Conservation (phyloP, 2,888 invertebrate species). For the Noctua janthina region DNA sequence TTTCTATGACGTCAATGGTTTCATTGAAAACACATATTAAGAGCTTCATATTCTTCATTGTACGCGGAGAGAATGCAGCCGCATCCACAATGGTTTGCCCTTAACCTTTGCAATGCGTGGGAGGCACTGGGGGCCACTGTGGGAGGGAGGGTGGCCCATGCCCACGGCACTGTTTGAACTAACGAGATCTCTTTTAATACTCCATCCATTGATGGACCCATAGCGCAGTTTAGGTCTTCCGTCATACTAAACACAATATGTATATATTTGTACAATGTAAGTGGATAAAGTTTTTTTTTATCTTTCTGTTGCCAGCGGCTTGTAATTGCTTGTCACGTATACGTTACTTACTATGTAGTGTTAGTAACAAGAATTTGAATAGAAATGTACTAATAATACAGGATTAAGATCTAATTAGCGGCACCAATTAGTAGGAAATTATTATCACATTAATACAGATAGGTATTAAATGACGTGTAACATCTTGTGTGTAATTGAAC, state of each 20-base stretch:
- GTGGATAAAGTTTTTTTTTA: slow-evolving; percentile 16
- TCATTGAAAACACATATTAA: slow-evolving; percentile 65
- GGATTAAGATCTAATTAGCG: slow-evolving; percentile 42
- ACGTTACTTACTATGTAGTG: slow-evolving; percentile 5
- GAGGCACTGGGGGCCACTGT: slow-evolving; percentile 59
- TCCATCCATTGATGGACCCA: slow-evolving; percentile 78
- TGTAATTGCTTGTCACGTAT: slow-evolving; percentile 12
- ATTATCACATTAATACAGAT: slow-evolving; percentile 33
- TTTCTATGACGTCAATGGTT: slow-evolving; percentile 57
- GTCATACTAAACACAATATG: slow-evolving; percentile 52
- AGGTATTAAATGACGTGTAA: slow-evolving; percentile 21
- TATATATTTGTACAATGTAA: slow-evolving; percentile 21
- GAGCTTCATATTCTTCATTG: slow-evolving; percentile 68
- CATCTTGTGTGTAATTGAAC: slow-evolving; percentile 31
- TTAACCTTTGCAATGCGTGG: slow-evolving; percentile 82
- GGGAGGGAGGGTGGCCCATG: slow-evolving; percentile 62
- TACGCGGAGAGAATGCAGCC: slow-evolving; percentile 70
- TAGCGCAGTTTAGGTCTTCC: slow-evolving; percentile 71
- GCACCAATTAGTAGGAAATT: slow-evolving; percentile 43
- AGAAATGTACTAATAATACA: slow-evolving; percentile 36
- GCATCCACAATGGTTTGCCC: slow-evolving; percentile 77
- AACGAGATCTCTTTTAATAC: slow-evolving; percentile 84
- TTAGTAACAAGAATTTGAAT: slow-evolving; percentile 11
- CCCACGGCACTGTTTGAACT: slow-evolving; percentile 78
- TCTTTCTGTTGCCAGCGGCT: slow-evolving; percentile 16